Percentiles rank a stretch among this genome's conserved stretches.
phyloP scores from a whole-genome alignment of 2,888 invertebrate species.

The Anoplius nigerrimus region DNA sequence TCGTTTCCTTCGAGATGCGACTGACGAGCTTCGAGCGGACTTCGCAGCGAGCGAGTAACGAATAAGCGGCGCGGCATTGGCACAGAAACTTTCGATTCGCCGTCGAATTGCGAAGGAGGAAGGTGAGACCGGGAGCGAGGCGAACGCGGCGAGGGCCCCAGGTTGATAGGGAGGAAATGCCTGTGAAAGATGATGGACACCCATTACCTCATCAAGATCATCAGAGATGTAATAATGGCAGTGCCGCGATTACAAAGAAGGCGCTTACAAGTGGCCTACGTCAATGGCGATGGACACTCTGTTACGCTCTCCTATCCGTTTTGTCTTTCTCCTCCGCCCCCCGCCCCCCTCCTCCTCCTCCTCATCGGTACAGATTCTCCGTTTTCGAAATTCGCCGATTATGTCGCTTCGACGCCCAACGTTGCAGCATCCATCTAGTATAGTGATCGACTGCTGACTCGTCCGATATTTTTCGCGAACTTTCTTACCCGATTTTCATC shows the following conservation, averaged over 20 bases:
- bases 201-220: constrained; percentile 70
- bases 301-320: background rate
- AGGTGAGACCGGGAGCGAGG: constrained; percentile 16
- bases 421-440: too few relatives aligned
- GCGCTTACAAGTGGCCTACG: constrained; percentile 43
- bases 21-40: too few relatives aligned
- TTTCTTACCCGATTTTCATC: too few relatives aligned
- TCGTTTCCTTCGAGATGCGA: too few relatives aligned
- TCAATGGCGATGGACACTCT: constrained; percentile 40
- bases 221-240: constrained; percentile 64
- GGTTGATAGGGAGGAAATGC: constrained; percentile 61
- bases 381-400: too few relatives aligned
- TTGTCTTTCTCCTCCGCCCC: constrained; percentile 22
- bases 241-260: constrained; percentile 63
- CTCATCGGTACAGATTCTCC: background rate
- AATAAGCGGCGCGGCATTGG: background rate
- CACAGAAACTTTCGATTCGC: background rate
- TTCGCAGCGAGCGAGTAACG: too few relatives aligned
- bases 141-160: constrained; percentile 33
- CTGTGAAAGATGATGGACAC: constrained; percentile 66
- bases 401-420: too few relatives aligned
- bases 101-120: constrained; percentile 5
- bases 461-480: too few relatives aligned
- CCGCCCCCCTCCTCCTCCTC: constrained; percentile 9
- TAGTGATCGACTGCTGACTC: too few relatives aligned